These are phyloP conservation scores for Diaperis boleti DNA, from an alignment of 2,888 invertebrate genomes.

Conservation along the genomic window DNA sequence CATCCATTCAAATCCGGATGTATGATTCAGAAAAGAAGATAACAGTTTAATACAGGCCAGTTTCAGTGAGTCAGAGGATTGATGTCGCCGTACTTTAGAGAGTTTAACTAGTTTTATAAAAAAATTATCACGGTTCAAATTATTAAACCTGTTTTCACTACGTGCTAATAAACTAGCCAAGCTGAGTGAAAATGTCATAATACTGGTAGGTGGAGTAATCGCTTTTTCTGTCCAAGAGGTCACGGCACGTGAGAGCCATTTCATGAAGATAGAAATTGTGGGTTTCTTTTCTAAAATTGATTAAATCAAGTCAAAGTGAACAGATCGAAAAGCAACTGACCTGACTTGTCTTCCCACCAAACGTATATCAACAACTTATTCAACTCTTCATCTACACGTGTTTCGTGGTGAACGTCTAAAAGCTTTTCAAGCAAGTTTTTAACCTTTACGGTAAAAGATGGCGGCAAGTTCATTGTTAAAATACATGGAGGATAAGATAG, in stretches of 20 bases:
- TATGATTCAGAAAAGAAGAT: slow-evolving; percentile 71
- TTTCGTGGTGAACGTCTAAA: too few relatives aligned
- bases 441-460: too few relatives aligned
- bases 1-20: slow-evolving; percentile 75
- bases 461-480: too few relatives aligned
- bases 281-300: neutral
- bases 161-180: slow-evolving; percentile 71
- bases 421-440: too few relatives aligned
- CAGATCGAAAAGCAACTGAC: neutral
- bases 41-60: slow-evolving; percentile 77
- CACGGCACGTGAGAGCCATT: slow-evolving; percentile 67
- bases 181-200: slow-evolving; percentile 73
- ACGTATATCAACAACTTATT: neutral
- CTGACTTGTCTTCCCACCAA: neutral
- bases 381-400: neutral
- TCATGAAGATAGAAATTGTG: slow-evolving; percentile 58
- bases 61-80: slow-evolving; percentile 63
- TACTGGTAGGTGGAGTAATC: slow-evolving; percentile 26
- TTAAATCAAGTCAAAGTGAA: neutral
- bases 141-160: slow-evolving; percentile 72
- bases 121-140: slow-evolving; percentile 67
- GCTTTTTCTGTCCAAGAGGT: slow-evolving; percentile 57
- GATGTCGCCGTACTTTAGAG: neutral
- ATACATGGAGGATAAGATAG: too few relatives aligned
- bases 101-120: slow-evolving; percentile 13